phyloP scores from a whole-genome alignment of 2,113 vertebrate genomes.

The Toxotes jaculatrix region DNA sequence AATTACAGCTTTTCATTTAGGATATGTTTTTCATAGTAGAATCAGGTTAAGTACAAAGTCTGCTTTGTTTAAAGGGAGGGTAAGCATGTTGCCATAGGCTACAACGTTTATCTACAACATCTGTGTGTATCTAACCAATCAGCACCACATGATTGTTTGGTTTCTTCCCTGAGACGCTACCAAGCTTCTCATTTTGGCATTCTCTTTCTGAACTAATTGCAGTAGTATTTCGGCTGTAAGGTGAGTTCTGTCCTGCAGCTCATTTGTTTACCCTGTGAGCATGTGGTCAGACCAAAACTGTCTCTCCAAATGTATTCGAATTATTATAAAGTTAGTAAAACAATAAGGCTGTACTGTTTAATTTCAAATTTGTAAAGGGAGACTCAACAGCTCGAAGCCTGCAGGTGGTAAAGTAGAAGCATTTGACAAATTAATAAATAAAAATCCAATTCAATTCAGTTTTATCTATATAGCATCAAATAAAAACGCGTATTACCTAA shows the following conservation, averaged over 20 bases:
- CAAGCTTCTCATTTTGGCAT: conserved; percentile 11
- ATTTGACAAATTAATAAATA: neutral
- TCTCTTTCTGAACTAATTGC: conserved; percentile 6
- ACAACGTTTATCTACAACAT: conserved; percentile 51
- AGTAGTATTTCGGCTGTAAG: neutral
- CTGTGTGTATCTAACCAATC: conserved; percentile 62
- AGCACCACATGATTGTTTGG: conserved; percentile 44
- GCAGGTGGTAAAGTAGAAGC: too few relatives aligned
- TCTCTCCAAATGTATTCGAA: neutral
- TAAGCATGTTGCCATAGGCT: conserved; percentile 29
- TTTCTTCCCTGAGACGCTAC: conserved; percentile 38
- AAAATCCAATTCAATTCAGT: neutral
- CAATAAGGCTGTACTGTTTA: neutral
- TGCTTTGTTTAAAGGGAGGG: conserved; percentile 42
- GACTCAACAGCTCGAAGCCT: neutral
- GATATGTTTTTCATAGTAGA: conserved; percentile 21
- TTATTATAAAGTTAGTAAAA: neutral
- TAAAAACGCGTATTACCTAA: too few relatives aligned
- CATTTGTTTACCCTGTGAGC: neutral
- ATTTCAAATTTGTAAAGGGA: neutral
- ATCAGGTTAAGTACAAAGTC: conserved; percentile 25
- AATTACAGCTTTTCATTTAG: conserved; percentile 31
- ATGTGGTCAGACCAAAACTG: conserved; percentile 1
- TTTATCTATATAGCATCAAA: too few relatives aligned
- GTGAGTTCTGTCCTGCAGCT: conserved; percentile 11